Percentiles rank a stretch among this genome's conserved stretches.
These are phyloP conservation scores for Rana temporaria DNA, from an alignment of 2,113 vertebrate species.

Conservation along the genomic window DNA sequence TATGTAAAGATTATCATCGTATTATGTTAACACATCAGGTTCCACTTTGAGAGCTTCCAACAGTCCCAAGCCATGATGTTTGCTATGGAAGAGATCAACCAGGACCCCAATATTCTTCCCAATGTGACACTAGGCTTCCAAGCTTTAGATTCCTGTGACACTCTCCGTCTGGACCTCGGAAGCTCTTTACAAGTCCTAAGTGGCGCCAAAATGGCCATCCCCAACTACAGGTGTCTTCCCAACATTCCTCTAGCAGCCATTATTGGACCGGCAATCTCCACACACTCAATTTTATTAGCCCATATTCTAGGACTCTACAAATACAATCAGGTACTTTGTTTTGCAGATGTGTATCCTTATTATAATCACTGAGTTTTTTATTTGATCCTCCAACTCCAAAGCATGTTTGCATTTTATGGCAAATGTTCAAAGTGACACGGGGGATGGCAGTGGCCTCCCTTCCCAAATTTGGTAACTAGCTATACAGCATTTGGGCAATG, in stretches of 20 bases:
- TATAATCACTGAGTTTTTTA: no score
- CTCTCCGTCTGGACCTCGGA: neutral
- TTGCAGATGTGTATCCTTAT: no score
- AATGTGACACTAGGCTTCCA: constrained; percentile 17
- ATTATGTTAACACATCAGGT: neutral
- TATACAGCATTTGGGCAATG: no score
- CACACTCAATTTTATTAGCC: constrained; percentile 69
- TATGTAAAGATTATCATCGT: neutral
- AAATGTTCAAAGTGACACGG: no score
- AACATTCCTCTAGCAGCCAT: constrained; percentile 55
- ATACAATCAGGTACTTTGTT: constrained; percentile 72
- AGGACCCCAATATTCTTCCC: neutral
- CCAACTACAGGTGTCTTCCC: neutral
- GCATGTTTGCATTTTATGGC: no score
- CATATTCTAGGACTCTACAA: constrained; percentile 76
- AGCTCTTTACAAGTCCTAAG: constrained; percentile 8
- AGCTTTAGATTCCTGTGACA: constrained; percentile 4
- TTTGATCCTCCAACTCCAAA: no score
- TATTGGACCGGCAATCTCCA: constrained; percentile 63
- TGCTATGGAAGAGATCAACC: constrained; percentile 14
- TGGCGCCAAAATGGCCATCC: neutral
- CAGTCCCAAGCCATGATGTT: neutral
- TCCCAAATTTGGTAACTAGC: no score
- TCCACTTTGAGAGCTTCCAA: neutral
- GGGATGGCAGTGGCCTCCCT: no score